Conservation (phyloP, 2,797 vertebrate species). For the Enoplosus armatus region DNA sequence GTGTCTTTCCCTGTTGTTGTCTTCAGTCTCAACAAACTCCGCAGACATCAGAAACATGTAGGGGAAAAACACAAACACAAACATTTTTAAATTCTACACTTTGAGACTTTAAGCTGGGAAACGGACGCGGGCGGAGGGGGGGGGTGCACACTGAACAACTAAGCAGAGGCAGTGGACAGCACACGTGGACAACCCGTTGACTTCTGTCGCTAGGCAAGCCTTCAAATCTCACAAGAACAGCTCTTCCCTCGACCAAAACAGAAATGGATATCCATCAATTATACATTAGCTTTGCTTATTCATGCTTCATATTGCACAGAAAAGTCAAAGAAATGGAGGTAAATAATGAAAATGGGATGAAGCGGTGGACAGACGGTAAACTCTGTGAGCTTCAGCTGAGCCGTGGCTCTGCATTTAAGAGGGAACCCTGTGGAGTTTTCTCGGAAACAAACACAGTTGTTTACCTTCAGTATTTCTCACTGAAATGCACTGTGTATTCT, state of each 20-base stretch:
- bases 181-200: slow-evolving; percentile 2
- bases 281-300: background rate
- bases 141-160: background rate
- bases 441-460: background rate
- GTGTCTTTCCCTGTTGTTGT: background rate
- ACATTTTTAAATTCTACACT: background rate
- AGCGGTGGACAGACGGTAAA: background rate
- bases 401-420: background rate
- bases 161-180: background rate
- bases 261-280: background rate
- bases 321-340: background rate
- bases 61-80: background rate
- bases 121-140: background rate
- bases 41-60: background rate
- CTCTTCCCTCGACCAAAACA: background rate
- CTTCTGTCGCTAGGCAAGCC: background rate
- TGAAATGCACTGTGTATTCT: background rate
- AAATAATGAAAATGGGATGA: background rate
- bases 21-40: background rate
- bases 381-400: background rate
- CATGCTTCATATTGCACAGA: background rate
- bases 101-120: background rate
- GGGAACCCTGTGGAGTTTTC: background rate
- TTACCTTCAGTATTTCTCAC: background rate
- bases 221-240: background rate